A percentile compares a stretch with the other conserved stretches of the same genome.
Conservation (phyloP, 2,888 invertebrate species). For the Leptopilina myrica region DNA sequence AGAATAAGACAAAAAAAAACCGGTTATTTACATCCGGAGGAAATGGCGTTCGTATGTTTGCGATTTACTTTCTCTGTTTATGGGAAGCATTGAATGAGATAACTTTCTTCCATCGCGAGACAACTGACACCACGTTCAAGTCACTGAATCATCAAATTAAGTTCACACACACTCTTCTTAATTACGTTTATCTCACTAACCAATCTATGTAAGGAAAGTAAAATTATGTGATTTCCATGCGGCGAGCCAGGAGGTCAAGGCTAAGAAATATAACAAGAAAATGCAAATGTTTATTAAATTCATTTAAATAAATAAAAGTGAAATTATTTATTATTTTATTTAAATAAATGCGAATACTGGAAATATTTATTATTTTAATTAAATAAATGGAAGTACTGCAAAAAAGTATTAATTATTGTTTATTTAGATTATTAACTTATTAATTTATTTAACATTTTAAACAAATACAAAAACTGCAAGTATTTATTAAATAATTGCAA, state of each 20-base stretch:
- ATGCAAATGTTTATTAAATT: not conserved
- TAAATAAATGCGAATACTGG: no score
- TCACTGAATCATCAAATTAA: not conserved
- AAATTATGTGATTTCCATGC: not conserved
- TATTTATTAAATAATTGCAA: no score
- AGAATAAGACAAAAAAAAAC: not conserved
- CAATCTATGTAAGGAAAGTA: not conserved
- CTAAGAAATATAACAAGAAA: not conserved
- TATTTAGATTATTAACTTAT: no score
- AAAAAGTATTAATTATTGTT: no score
- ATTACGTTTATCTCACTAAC: not conserved
- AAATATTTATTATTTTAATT: no score
- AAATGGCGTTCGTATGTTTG: conserved; percentile 19
- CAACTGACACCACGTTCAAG: conserved; percentile 16
- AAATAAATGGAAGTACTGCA: no score
- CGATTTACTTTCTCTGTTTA: conserved; percentile 31
- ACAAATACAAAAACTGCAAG: no score
- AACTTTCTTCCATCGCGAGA: conserved; percentile 1
- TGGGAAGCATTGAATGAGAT: not conserved
- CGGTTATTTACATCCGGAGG: conserved; percentile 27
- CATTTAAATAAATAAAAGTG: no score
- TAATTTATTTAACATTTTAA: no score
- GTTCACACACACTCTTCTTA: not conserved
- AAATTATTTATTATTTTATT: not conserved
- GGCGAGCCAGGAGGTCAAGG: not conserved